Percentiles rank a stretch among this genome's conserved stretches.
These are phyloP conservation scores for Acanthoscelides obtectus DNA, from an alignment of 2,888 invertebrate genomes.

Conservation along the genomic window DNA sequence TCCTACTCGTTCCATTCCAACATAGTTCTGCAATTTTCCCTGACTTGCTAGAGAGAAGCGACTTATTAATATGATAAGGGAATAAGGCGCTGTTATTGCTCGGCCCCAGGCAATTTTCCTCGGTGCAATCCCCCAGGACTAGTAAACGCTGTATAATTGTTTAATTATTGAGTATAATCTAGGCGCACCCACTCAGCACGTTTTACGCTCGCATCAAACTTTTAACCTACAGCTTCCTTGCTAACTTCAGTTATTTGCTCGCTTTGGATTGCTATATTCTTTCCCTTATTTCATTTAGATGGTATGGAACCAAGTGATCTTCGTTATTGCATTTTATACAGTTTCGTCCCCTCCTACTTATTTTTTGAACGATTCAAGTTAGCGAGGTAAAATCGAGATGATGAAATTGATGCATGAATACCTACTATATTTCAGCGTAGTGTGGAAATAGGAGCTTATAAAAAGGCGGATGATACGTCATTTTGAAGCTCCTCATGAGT, in stretches of 20 bases:
- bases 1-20: neutral
- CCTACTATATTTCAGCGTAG: no score
- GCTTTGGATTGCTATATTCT: neutral
- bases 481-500: no score
- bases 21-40: neutral
- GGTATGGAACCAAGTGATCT: neutral
- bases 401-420: no score
- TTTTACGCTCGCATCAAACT: conserved; percentile 28
- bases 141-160: conserved; percentile 49
- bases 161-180: conserved; percentile 51
- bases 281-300: neutral
- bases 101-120: conserved; percentile 47
- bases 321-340: neutral
- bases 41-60: neutral
- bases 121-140: conserved; percentile 40
- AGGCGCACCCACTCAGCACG: conserved; percentile 31
- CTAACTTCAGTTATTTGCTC: neutral
- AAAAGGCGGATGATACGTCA: no score
- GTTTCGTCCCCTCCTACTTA: no score
- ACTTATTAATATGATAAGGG: conserved; percentile 50
- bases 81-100: conserved; percentile 48
- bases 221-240: conserved; percentile 9
- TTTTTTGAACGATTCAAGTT: no score
- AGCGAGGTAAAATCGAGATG: no score
- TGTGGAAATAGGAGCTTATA: no score